Evolutionary conservation across 2,113 vertebrate species (phyloP).

Genomic region (Nyctereutes procyonoides): DNA sequence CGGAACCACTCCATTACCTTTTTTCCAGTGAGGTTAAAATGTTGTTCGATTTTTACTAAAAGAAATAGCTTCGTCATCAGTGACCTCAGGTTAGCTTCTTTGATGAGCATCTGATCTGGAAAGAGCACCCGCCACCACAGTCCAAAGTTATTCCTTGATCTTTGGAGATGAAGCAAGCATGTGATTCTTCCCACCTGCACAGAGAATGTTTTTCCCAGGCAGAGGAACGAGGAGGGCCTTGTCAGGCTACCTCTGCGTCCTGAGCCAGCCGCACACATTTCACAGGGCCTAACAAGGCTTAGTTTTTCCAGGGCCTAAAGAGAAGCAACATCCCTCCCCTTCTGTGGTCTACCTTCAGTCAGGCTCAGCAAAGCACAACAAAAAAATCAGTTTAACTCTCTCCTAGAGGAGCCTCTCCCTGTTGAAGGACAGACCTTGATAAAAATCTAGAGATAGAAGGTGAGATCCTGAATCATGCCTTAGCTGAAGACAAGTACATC

Average conservation of each 20-base stretch:
- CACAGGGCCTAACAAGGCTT: neutral
- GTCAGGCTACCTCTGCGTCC: neutral
- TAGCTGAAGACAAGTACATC: neutral
- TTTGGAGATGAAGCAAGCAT: neutral
- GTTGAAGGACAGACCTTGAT: neutral
- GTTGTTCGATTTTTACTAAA: neutral
- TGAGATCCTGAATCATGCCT: neutral
- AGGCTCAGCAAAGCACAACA: neutral
- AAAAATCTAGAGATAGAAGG: neutral
- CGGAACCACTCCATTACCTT: neutral
- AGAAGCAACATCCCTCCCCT: neutral
- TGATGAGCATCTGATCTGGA: neutral
- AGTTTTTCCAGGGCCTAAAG: neutral
- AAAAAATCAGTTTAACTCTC: neutral
- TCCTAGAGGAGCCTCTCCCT: neutral
- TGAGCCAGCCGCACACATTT: neutral
- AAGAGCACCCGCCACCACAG: neutral
- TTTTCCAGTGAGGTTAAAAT: neutral
- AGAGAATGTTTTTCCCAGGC: neutral
- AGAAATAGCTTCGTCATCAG: neutral
- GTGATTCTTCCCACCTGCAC: no score
- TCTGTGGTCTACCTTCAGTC: neutral
- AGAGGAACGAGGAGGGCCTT: neutral
- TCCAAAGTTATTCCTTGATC: neutral
- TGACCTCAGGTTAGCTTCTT: neutral